Conservation (phyloP, 53 echinoderm and acorn worm species). For the Zoroaster sp. region DNA sequence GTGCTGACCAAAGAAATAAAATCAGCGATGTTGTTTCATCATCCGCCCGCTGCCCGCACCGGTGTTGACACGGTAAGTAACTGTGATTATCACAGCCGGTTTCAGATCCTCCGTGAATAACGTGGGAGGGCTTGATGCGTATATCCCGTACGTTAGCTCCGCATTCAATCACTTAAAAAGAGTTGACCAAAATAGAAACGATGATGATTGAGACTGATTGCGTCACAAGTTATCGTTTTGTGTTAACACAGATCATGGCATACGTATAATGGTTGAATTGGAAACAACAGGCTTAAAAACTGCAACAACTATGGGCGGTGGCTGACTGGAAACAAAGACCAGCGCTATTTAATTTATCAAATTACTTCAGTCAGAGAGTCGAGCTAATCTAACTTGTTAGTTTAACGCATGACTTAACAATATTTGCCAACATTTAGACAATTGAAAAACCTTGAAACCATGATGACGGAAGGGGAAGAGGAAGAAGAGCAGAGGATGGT, state of each 20-base stretch:
- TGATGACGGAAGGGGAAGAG: background rate
- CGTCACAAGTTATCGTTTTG: no score
- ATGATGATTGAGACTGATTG: background rate
- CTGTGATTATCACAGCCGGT: background rate
- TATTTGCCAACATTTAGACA: no score
- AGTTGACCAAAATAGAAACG: background rate
- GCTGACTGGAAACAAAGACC: background rate
- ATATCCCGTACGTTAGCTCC: background rate
- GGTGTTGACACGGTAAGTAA: conserved; percentile 12
- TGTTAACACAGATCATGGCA: background rate
- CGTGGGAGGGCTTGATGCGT: background rate
- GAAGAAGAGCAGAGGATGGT: background rate
- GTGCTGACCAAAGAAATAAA: conserved; percentile 39
- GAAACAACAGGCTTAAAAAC: background rate
- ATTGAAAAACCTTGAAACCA: background rate
- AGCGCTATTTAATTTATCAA: background rate
- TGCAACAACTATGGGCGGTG: background rate
- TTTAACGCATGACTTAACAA: no score
- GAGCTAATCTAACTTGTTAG: no score
- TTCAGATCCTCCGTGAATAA: background rate
- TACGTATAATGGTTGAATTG: background rate
- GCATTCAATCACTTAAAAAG: background rate
- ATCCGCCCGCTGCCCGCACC: background rate
- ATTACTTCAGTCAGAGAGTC: no score
- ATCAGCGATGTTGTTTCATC: conserved; percentile 17